Base-by-base conservation (phyloP, 53 echinoderm and acorn worm species). In the Arbacia lixula region DNA sequence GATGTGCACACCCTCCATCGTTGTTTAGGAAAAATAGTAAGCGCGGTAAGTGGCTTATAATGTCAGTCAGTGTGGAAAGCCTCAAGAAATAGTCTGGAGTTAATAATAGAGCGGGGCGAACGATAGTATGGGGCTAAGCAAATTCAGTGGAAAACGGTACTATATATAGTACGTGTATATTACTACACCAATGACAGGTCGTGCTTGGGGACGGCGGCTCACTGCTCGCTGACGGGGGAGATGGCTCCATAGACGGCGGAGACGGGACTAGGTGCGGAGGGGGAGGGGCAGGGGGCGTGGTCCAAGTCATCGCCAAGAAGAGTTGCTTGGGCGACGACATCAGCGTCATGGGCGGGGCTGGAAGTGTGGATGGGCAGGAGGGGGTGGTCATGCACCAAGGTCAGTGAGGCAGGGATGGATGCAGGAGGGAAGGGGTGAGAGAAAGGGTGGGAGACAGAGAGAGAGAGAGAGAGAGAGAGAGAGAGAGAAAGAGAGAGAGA, bases 251-350 rank as follows among this genome's bases (percentile, higher is more conserved):
- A 4, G 12, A 19, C 19, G 55, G 16, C 17, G 58, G 36, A 25
- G 39, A 17, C 33, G 21, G 4, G 19, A 9, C 46, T 17, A 28
- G 36, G 39, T 77, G 60, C 58, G 56, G 57, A 57, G 77, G 77
- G 24, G 77, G 77, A 3, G 77, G 77, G 30, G 77, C 77, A 22
- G 77, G 77, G 29, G 77, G 77, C 28, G 77, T 77, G 77, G 60
- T 77, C 28, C 77, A 77, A 36, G 57, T 77, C 24, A 25, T 58
- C 6, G 60, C 77, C 39, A 39, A 39, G 35, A 22, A 58, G 58
- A 77, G 39, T 34, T 58, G 77, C 12, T 16, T 56, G n/a, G 12
- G 25, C 57, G 8, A 58, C 27, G 34, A 50, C 2, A 4, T 74
- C 21, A 74, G 46, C 5, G 53, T 53, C 11, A 4, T 4, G 54